A percentile compares a stretch with the other conserved stretches of the same genome.
Conservation (phyloP, 2,797 vertebrate genomes). For the Pyrocephalus nanus region DNA sequence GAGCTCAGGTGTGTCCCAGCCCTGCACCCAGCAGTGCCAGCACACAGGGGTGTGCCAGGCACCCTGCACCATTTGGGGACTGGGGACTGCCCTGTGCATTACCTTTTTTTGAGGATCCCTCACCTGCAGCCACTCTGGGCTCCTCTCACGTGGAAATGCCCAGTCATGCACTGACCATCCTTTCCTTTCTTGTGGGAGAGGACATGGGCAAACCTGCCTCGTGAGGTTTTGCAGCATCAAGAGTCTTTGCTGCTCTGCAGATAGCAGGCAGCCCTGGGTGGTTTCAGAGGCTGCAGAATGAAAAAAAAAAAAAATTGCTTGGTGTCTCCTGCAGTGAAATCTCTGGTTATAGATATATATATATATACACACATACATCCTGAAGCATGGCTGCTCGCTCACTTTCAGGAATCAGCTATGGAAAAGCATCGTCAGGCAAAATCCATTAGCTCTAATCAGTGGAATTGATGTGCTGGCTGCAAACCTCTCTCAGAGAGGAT, state of each 20-base stretch:
- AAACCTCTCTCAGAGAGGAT: background rate
- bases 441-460: conserved; percentile 10
- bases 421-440: background rate
- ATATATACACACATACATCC: background rate
- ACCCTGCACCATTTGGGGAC: background rate
- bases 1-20: background rate
- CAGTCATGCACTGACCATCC: background rate
- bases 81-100: rapidly evolving
- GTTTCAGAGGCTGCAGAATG: background rate
- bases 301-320: background rate
- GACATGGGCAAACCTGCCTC: background rate
- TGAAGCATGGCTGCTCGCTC: background rate
- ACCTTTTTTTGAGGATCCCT: background rate
- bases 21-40: background rate
- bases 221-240: background rate
- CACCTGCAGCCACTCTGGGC: background rate
- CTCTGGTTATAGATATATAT: background rate
- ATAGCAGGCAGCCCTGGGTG: background rate
- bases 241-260: background rate
- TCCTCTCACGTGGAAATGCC: background rate
- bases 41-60: background rate
- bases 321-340: background rate
- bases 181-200: background rate
- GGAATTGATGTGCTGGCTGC: background rate
- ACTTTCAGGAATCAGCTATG: background rate